Evolutionary conservation across 2,113 vertebrate species (phyloP), one percentile per base, ranked within the genome.

Genomic region (Malurus melanocephalus): DNA sequence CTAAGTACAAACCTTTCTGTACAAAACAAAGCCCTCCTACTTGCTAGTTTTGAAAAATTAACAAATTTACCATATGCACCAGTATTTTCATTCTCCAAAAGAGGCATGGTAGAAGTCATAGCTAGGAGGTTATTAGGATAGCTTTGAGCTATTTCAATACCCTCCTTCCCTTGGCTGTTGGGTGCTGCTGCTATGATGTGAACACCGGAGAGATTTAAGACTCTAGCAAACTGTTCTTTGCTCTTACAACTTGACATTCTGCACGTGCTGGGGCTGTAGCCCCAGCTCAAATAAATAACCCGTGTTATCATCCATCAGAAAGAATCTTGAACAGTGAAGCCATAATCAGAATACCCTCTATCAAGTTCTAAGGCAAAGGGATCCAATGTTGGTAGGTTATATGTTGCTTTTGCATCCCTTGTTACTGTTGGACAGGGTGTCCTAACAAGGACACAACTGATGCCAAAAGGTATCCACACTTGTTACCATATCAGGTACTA

Each of bases 371-470:
- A 88, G 23, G 43, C 48, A 89, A 85, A 66, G 10, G 16, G 24
- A 92, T 57, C n/a, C 46, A 55, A 5, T 15, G 18, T 16, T 80
- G 30, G 48, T 45, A 80, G 51, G 68, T 61, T 61, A 42, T 33
- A 28, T 2, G 3, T 6, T 9, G 21, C 27, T 61, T 80, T 40
- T 68, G 46, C 32, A 66, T 49, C 32, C 55, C 33, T 61, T 6
- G 11, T 11, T 71, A 40, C 28, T 51, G 26, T 59, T 3, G 43
- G 23, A 89, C 80, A 85, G 13, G 46, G 18, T 24, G 22, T 16
- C 0, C 0, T 40, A 80, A 73, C 18, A 59, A 80, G n/a, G 7
- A 53, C 1, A 1, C 6, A 20, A 46, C 0, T 38, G 35, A 65
- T 62, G n/a, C 19, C 82, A 66, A 69, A 69, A 67, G 16, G 20